Conservation (phyloP, 2,113 vertebrate genomes). For the Microcebus murinus region DNA sequence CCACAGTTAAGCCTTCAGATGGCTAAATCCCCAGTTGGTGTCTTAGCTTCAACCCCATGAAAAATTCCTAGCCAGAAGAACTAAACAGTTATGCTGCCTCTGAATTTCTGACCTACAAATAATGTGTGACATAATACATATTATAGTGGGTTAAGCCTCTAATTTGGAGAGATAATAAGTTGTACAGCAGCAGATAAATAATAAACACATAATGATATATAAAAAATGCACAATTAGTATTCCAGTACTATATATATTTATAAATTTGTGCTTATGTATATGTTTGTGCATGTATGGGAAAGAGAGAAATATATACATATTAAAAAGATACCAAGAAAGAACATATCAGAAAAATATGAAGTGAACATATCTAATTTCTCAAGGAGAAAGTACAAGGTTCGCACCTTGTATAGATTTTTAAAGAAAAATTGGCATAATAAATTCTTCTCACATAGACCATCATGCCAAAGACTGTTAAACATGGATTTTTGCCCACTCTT, state of each 20-base stretch:
- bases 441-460: conserved; percentile 42
- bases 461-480: conserved; percentile 45
- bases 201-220: not conserved
- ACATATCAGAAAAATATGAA: not conserved
- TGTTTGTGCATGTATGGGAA: not conserved
- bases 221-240: not conserved
- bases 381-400: not conserved
- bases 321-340: not conserved
- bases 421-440: not conserved
- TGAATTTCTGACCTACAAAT: not conserved
- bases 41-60: not conserved
- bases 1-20: not conserved
- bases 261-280: not conserved
- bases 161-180: not conserved
- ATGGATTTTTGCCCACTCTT: not conserved
- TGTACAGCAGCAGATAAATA: not conserved
- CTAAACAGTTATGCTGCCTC: not conserved
- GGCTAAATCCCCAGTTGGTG: accelerated
- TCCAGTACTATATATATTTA: not conserved
- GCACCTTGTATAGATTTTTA: not conserved
- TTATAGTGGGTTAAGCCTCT: not conserved
- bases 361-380: not conserved
- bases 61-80: not conserved
- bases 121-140: not conserved
- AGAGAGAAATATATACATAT: not conserved